These are phyloP conservation scores for Eupleurogrammus muticus DNA, from an alignment of 2,797 vertebrate genomes.

Conservation along the genomic window DNA sequence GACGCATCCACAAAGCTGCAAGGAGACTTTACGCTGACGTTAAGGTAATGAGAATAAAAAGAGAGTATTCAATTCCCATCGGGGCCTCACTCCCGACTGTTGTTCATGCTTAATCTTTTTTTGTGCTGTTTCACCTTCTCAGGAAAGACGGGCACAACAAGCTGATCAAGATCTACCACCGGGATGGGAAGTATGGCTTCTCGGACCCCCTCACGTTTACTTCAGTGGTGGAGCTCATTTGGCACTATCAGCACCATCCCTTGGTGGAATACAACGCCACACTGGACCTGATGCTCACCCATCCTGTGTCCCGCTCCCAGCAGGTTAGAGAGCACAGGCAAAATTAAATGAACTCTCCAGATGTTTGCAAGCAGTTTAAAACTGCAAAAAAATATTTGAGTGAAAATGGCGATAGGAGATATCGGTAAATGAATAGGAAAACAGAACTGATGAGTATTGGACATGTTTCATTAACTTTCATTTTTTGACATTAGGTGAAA, in stretches of 20 bases:
- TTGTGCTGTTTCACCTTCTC: background rate
- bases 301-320: constrained; percentile 89
- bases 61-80: background rate
- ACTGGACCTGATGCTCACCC: constrained; percentile 93
- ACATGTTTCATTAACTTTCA: background rate
- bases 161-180: constrained; percentile 96
- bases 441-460: background rate
- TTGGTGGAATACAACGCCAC: constrained; percentile 96
- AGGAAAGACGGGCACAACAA: constrained; percentile 98
- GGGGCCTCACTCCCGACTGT: background rate
- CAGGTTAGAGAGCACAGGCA: constrained; percentile 62
- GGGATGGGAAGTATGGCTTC: constrained; percentile 94
- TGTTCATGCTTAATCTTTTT: background rate
- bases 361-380: background rate
- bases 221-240: constrained; percentile 95
- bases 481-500: constrained; percentile 86
- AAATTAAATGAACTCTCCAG: background rate
- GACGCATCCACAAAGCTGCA: constrained; percentile 95
- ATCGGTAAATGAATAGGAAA: background rate
- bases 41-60: constrained; percentile 82
- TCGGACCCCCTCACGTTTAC: constrained; percentile 94
- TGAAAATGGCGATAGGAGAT: background rate
- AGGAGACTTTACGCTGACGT: constrained; percentile 94
- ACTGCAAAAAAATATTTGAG: background rate
- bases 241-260: constrained; percentile 93